phyloP scores from a whole-genome alignment of 2,113 vertebrate genomes.

The Vidua chalybeata region DNA sequence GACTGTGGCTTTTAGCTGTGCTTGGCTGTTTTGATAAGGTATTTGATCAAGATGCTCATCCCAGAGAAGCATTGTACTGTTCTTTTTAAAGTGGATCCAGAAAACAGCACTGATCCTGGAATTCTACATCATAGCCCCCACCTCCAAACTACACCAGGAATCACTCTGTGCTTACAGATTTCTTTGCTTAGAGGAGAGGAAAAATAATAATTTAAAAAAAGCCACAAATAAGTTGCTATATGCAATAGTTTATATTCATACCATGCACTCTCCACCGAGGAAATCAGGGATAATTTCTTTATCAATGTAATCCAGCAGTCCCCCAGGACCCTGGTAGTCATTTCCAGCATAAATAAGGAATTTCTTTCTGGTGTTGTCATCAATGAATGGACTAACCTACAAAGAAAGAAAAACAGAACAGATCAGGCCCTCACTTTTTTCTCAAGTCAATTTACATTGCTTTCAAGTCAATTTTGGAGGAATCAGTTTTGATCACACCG shows the following conservation, averaged over 20 bases:
- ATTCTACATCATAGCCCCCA: background rate
- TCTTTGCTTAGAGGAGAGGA: background rate
- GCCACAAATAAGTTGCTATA: background rate
- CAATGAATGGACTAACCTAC: conserved; percentile 95
- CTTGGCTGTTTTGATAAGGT: background rate
- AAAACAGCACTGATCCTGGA: background rate
- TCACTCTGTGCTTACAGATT: background rate
- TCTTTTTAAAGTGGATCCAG: background rate
- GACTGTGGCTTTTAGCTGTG: background rate
- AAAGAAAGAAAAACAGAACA: background rate
- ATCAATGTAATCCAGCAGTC: conserved; percentile 92
- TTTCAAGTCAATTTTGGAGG: background rate
- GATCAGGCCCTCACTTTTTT: background rate
- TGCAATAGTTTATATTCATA: conserved; percentile 57
- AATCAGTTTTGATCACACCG: background rate
- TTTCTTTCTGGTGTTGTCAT: conserved; percentile 96
- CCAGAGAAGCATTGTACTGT: background rate
- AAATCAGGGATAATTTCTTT: conserved; percentile 93
- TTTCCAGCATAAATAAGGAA: conserved; percentile 97
- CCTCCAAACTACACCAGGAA: background rate
- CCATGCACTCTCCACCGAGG: conserved; percentile 91
- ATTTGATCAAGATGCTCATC: background rate
- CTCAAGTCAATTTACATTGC: background rate
- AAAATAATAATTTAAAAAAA: background rate
- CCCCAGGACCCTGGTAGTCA: conserved; percentile 92